Conservation (phyloP, 2,888 invertebrate species). For the Tetragnatha montana region DNA sequence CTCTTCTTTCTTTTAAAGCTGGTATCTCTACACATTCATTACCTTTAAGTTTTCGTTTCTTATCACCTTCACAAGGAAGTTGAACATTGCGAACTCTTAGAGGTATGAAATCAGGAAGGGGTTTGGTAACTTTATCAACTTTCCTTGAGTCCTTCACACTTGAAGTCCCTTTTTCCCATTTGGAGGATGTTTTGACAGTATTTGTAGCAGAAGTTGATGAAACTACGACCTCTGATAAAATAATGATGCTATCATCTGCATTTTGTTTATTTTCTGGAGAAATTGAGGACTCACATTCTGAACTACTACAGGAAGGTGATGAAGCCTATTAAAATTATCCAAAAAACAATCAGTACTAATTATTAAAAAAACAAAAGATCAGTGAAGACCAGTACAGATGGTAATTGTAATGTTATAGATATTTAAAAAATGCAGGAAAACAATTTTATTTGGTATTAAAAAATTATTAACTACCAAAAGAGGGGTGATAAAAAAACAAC, state of each 20-base stretch:
- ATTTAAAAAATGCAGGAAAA: no score
- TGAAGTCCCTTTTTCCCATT: not conserved
- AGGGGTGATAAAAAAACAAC: no score
- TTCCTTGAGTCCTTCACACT: not conserved
- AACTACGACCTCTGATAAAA: not conserved
- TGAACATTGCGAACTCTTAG: constrained; percentile 7
- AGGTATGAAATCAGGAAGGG: constrained; percentile 6
- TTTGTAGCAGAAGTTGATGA: not conserved
- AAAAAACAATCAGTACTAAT: no score
- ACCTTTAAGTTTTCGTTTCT: not conserved
- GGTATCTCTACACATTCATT: not conserved
- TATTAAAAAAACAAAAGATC: no score
- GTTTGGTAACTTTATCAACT: no score
- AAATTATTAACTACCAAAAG: no score
- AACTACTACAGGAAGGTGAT: no score
- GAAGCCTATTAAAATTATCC: no score
- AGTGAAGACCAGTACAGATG: no score
- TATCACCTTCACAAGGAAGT: not conserved
- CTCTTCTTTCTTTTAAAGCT: not conserved
- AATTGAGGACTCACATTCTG: not conserved
- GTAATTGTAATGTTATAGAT: no score
- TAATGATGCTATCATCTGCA: not conserved
- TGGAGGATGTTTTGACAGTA: not conserved
- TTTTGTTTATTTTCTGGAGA: not conserved
- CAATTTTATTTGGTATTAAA: no score